Conservation (phyloP, 2,888 invertebrate genomes). For the Urechis unicinctus region DNA sequence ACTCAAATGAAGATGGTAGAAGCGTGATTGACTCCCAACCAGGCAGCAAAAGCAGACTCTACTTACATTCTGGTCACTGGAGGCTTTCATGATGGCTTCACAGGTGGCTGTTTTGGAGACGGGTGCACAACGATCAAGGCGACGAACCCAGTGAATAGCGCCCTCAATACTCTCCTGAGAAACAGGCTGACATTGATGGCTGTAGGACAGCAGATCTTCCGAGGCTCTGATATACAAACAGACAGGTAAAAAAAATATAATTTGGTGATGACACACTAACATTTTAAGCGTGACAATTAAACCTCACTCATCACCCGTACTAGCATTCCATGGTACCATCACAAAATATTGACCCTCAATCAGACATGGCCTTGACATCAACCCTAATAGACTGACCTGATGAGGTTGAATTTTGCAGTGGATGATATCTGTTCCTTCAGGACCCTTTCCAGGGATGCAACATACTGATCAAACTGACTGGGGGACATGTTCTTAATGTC, state of each 20-base stretch:
- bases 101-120: constrained; percentile 41
- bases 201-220: constrained; percentile 39
- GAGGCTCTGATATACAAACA: constrained; percentile 27
- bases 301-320: too few relatives aligned
- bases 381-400: constrained; percentile 29
- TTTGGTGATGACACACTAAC: too few relatives aligned
- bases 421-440: constrained; percentile 44
- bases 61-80: constrained; percentile 36
- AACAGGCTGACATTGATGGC: constrained; percentile 38
- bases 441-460: constrained; percentile 38
- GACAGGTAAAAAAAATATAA: too few relatives aligned
- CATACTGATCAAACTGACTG: constrained; percentile 45
- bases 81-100: constrained; percentile 44
- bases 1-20: too few relatives aligned
- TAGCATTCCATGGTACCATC: background rate
- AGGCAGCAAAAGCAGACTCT: too few relatives aligned
- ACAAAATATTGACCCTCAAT: background rate
- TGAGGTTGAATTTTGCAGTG: constrained; percentile 46
- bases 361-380: background rate
- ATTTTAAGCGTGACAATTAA: too few relatives aligned
- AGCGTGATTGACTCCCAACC: too few relatives aligned
- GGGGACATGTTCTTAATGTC: constrained; percentile 46
- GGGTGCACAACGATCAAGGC: constrained; percentile 31
- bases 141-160: constrained; percentile 46
- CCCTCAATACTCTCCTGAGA: constrained; percentile 42